Percentiles rank a stretch among this genome's conserved stretches.
These are phyloP conservation scores for Accipiter superciliosus DNA, from an alignment of 2,797 vertebrate species.

Conservation along the genomic window DNA sequence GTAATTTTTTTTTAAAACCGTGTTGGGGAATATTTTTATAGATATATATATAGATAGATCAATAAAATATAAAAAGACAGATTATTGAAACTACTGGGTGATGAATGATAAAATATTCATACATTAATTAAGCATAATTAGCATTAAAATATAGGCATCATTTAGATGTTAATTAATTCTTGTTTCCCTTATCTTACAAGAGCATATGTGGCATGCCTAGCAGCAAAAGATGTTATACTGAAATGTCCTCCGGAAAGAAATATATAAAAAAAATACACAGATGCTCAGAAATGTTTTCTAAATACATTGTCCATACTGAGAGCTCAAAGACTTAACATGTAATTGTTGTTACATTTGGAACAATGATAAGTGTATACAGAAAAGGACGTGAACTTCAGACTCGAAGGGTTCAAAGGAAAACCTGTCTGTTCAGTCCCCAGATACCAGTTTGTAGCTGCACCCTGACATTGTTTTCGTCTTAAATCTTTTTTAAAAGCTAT, in stretches of 20 bases:
- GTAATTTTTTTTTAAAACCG: not conserved
- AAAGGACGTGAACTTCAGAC: not conserved
- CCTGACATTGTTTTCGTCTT: not conserved
- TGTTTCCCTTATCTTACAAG: constrained; percentile 4
- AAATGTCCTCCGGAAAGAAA: not conserved
- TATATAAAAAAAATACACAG: not conserved
- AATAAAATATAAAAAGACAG: not conserved
- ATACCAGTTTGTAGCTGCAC: not conserved
- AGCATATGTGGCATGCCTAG: not conserved
- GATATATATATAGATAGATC: not conserved
- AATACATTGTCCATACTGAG: not conserved
- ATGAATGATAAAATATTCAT: constrained; percentile 15
- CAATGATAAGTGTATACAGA: not conserved
- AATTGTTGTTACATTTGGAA: not conserved
- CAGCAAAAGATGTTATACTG: not conserved
- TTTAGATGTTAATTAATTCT: constrained; percentile 38
- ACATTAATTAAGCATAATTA: constrained; percentile 36
- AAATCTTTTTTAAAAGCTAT: not conserved
- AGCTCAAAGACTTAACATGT: not conserved
- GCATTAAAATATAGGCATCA: not conserved
- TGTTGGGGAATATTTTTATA: not conserved
- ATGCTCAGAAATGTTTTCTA: not conserved
- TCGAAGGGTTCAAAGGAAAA: not conserved
- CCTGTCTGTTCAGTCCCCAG: not conserved
- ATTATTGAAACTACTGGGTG: not conserved